Evolutionary conservation across 2,797 vertebrate genomes (phyloP), one percentile per base, ranked within the genome.

Genomic region (Chanos chanos): DNA sequence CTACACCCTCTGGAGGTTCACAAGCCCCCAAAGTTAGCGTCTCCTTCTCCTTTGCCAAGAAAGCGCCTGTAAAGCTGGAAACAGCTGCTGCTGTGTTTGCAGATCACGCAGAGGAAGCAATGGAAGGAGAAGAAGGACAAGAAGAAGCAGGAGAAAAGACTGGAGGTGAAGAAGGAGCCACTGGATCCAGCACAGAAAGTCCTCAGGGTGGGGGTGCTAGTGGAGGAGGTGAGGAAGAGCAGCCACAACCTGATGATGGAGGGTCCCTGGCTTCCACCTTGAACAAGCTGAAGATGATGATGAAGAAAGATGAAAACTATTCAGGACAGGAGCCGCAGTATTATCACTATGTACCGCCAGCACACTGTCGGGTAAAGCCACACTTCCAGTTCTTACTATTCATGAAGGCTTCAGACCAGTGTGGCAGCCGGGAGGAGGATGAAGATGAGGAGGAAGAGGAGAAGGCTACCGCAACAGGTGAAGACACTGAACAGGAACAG

Each of bases 31-130:
- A 99, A 85, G 85, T 97, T 2, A 95, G 95, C 0, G 95, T 99
- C 21, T 99, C 94, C 0, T 99, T 99, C 78, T 99, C 96, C 0
- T 98, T 99, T 45, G 95, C 97, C 12, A 99, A 98, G 77, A 99
- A 99, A 80, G 90, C 93, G 1, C 95, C 96, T 0, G 92, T 97
- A 7, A 99, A 97, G 78, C 88, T 99, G 2, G 96, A 98, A 81
- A 97, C 94, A 0, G 94, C 87, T 1, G 95, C 97, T 15, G 96
- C 96, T 0, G 93, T 95, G 59, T 99, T 99, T 78, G 91, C 94
- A 55, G 96, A 99, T 81, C 91, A 86, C 0, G 91, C 85, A 4
- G 96, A 99, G 27, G 96, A 99, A 74, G 82, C 86, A 24, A 47
- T 82, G 0, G 93, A 94, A 15, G 89, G 82, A 0, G 90, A 92